These are phyloP conservation scores for Stigmatopora nigra DNA, from an alignment of 2,113 vertebrate species.

Conservation along the genomic window DNA sequence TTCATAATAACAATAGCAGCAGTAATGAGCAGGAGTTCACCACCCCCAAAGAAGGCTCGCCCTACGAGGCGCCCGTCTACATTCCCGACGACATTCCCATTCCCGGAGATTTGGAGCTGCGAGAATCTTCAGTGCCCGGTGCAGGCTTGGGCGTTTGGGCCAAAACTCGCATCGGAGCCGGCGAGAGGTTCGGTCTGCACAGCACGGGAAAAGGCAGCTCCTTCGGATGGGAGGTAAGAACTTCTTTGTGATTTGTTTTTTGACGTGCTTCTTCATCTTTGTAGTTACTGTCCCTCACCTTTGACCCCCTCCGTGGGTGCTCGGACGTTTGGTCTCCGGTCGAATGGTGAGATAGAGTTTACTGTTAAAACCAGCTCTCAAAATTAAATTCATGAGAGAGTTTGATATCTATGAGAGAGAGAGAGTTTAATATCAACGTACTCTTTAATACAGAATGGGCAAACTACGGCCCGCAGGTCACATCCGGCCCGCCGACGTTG, in stretches of 20 bases:
- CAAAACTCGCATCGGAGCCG: constrained; percentile 79
- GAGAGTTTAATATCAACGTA: too few relatives aligned
- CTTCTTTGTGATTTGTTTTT: constrained; percentile 12
- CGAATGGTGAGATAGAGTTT: too few relatives aligned
- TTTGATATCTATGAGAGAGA: too few relatives aligned
- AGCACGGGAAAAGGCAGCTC: constrained; percentile 78
- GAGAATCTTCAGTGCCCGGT: constrained; percentile 92
- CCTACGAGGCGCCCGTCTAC: constrained; percentile 97
- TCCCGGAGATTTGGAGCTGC: constrained; percentile 90
- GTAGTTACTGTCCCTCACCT: background rate
- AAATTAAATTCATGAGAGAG: too few relatives aligned
- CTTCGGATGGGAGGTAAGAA: constrained; percentile 96
- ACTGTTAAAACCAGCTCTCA: too few relatives aligned
- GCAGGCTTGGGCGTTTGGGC: constrained; percentile 95
- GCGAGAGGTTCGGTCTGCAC: constrained; percentile 88
- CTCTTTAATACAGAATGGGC: too few relatives aligned
- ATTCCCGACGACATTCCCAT: constrained; percentile 98
- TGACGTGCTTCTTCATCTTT: background rate
- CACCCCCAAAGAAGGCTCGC: constrained; percentile 97
- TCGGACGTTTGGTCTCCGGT: too few relatives aligned
- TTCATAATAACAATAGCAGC: constrained; percentile 60
- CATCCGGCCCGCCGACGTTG: too few relatives aligned
- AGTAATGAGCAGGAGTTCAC: constrained; percentile 84
- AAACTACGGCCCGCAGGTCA: too few relatives aligned
- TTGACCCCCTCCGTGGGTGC: background rate